Conservation (phyloP, 2,888 invertebrate genomes). For the Muschampia plurimacula region DNA sequence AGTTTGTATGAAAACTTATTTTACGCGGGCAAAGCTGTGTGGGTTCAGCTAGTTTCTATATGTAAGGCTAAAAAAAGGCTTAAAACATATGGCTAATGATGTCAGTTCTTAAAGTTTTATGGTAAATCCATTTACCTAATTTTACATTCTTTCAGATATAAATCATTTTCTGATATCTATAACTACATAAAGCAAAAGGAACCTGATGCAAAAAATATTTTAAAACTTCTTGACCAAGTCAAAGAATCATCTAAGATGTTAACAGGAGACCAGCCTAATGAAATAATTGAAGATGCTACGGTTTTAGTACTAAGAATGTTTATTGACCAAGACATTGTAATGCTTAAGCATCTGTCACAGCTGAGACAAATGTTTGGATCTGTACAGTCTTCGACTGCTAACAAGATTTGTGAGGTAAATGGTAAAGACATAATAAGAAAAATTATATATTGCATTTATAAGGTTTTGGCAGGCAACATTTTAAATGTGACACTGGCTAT, state of each 20-base stretch:
- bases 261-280: slow-evolving; percentile 84
- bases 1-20: too few relatives aligned
- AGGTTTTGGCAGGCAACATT: too few relatives aligned
- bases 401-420: slow-evolving; percentile 85
- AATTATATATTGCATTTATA: too few relatives aligned
- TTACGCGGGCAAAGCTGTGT: too few relatives aligned
- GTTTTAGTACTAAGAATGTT: slow-evolving; percentile 87
- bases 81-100: too few relatives aligned
- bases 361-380: slow-evolving; percentile 87
- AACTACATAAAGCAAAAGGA: slow-evolving; percentile 72
- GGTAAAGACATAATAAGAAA: not conserved
- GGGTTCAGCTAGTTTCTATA: too few relatives aligned
- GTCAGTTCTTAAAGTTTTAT: too few relatives aligned
- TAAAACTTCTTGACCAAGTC: slow-evolving; percentile 62
- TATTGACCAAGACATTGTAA: slow-evolving; percentile 85
- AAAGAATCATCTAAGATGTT: slow-evolving; percentile 70
- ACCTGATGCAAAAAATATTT: slow-evolving; percentile 57
- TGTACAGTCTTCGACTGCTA: slow-evolving; percentile 79
- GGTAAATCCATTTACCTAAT: not conserved
- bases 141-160: slow-evolving; percentile 63
- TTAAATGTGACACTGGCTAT: too few relatives aligned
- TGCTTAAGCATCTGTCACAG: slow-evolving; percentile 84
- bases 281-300: slow-evolving; percentile 87
- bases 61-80: too few relatives aligned
- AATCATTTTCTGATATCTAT: slow-evolving; percentile 80